phyloP scores from a whole-genome alignment of 2,888 invertebrate genomes.

The Heliothis peltigera region DNA sequence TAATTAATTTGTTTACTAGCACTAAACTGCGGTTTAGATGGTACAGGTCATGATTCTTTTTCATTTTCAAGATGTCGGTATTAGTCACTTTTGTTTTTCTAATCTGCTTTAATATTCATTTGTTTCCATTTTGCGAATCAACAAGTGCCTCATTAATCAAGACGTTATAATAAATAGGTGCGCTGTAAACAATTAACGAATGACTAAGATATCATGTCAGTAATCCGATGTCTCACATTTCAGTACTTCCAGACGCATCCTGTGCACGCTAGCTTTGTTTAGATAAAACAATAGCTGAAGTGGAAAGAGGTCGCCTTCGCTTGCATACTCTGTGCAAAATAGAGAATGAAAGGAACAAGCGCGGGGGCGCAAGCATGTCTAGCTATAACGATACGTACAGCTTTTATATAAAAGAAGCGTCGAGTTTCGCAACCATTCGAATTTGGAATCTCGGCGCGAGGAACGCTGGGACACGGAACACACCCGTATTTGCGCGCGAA shows the following conservation, averaged over 20 bases:
- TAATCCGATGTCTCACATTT: conserved; percentile 35
- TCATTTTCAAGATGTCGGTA: neutral
- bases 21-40: too few species aligned
- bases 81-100: neutral
- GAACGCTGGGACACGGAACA: conserved; percentile 81
- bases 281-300: conserved; percentile 46
- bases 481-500: conserved; percentile 76
- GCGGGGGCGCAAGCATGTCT: conserved; percentile 77
- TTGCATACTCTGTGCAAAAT: conserved; percentile 52
- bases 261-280: conserved; percentile 37
- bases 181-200: conserved; percentile 35
- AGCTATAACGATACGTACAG: conserved; percentile 68
- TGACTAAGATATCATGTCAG: conserved; percentile 25
- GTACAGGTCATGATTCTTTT: neutral
- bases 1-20: too few species aligned
- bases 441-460: conserved; percentile 85
- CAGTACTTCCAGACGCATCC: conserved; percentile 49
- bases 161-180: conserved; percentile 35
- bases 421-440: conserved; percentile 85
- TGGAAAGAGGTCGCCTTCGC: conserved; percentile 50
- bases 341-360: conserved; percentile 79
- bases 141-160: neutral
- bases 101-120: neutral
- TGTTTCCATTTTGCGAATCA: neutral
- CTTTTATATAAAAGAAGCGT: conserved; percentile 87